A percentile compares a stretch with the other conserved stretches of the same genome.
These are phyloP conservation scores for Mesorhabditis spiculigera DNA, from an alignment of 2,888 invertebrate genomes.

Conservation along the genomic window DNA sequence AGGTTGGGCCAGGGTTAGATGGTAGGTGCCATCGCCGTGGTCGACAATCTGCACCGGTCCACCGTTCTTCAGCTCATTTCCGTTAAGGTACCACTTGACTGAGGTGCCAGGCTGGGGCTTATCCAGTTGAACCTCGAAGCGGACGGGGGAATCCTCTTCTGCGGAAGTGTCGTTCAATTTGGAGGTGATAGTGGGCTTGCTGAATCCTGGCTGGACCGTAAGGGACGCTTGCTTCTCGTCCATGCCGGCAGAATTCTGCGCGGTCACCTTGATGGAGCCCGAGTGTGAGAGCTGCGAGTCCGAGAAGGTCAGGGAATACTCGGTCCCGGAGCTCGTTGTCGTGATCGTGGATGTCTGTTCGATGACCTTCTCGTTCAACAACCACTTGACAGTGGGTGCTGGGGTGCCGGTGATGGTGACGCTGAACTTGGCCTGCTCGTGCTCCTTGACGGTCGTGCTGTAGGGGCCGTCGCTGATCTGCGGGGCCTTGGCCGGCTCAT, in stretches of 20 bases:
- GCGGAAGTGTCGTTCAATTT: conserved; percentile 80
- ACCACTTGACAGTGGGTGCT: conserved; percentile 57
- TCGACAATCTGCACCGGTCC: conserved; percentile 36
- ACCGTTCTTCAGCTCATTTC: conserved; percentile 29
- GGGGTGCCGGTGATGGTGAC: conserved; percentile 44
- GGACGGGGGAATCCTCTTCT: conserved; percentile 70
- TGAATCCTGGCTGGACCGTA: conserved; percentile 24
- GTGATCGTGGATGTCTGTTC: conserved; percentile 23
- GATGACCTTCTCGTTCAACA: conserved; percentile 38
- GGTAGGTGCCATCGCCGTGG: conserved; percentile 56
- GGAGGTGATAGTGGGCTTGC: conserved; percentile 73
- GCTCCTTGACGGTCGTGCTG: conserved; percentile 35
- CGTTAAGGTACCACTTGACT: conserved; percentile 47
- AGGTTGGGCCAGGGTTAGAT: conserved; percentile 68
- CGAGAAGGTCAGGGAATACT: conserved; percentile 35
- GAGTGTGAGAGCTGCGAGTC: conserved; percentile 28
- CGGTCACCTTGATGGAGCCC: conserved; percentile 42
- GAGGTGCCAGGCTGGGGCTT: conserved; percentile 32
- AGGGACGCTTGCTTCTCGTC: conserved; percentile 53
- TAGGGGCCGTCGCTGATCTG: conserved; percentile 33
- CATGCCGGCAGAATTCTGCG: conserved; percentile 43
- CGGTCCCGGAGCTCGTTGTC: conserved; percentile 24
- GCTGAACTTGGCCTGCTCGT: conserved; percentile 36
- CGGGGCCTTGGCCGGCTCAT: conserved; percentile 26
- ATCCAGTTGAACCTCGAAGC: conserved; percentile 35